phyloP scores from a whole-genome alignment of 2,797 vertebrate species.

The Danio tinwini region DNA sequence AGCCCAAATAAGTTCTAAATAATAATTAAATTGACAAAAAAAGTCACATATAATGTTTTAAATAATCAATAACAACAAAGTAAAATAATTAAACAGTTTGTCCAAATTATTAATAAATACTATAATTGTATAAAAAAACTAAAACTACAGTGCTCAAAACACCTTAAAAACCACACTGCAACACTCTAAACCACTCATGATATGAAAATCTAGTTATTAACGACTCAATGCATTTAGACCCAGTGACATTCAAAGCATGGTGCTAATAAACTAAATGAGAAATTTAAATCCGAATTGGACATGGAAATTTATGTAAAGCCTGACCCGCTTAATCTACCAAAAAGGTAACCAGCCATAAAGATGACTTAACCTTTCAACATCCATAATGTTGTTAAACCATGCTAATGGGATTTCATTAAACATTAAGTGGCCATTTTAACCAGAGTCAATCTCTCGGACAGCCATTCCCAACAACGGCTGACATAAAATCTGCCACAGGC shows the following conservation, averaged over 20 bases:
- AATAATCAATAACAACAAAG: too few species aligned
- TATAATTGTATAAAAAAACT: background rate
- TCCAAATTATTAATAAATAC: background rate
- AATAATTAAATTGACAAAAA: too few species aligned
- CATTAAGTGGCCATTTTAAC: constrained; percentile 52
- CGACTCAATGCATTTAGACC: constrained; percentile 9
- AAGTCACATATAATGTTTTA: too few species aligned
- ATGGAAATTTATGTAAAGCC: constrained; percentile 26
- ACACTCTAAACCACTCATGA: background rate
- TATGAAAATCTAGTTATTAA: constrained; percentile 31
- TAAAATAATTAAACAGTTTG: background rate
- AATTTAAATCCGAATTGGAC: constrained; percentile 36
- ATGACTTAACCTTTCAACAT: constrained; percentile 51
- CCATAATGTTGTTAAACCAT: constrained; percentile 33
- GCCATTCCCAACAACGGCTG: constrained; percentile 20
- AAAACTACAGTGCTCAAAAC: background rate
- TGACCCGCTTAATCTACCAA: constrained; percentile 23
- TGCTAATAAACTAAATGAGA: constrained; percentile 23
- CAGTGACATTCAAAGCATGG: constrained; percentile 31
- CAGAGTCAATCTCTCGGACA: constrained; percentile 37
- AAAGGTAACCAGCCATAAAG: constrained; percentile 38
- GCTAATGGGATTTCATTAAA: constrained; percentile 58
- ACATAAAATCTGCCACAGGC: constrained; percentile 46
- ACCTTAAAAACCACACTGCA: background rate
- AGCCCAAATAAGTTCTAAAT: too few species aligned